Conservation (phyloP, 2,888 invertebrate species). For the Leucophenga maculata region DNA sequence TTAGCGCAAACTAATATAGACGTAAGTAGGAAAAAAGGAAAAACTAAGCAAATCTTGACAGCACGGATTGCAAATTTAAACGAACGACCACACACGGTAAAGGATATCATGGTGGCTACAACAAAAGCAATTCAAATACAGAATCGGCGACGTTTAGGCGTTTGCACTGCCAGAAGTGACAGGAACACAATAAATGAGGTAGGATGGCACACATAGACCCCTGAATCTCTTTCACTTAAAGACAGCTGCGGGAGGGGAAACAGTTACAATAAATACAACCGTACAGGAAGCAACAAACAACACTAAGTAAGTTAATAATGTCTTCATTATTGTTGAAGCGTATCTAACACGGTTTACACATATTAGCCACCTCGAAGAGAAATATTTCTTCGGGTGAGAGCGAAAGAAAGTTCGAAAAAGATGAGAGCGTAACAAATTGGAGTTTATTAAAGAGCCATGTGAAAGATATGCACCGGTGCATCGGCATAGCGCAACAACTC, state of each 20-base stretch:
- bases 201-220: background rate
- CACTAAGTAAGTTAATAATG: conserved; percentile 67
- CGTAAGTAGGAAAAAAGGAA: too few relatives aligned
- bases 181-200: background rate
- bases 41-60: too few relatives aligned
- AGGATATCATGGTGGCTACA: background rate
- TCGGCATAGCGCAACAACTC: too few relatives aligned
- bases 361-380: conserved; percentile 61
- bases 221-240: background rate
- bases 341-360: conserved; percentile 70
- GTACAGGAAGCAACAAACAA: conserved; percentile 50
- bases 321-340: conserved; percentile 70
- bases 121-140: background rate
- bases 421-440: conserved; percentile 32
- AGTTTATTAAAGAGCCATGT: conserved; percentile 22
- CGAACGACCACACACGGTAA: background rate
- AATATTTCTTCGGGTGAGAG: conserved; percentile 18
- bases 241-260: conserved; percentile 51
- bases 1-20: too few relatives aligned
- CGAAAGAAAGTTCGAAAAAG: conserved; percentile 36
- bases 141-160: background rate
- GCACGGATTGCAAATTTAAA: too few relatives aligned
- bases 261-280: conserved; percentile 19
- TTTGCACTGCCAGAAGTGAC: conserved; percentile 1
- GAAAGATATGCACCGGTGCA: background rate